A percentile compares a stretch with the other conserved stretches of the same genome.
These are phyloP conservation scores for Bombus consobrinus DNA, from an alignment of 1,140 invertebrate species.

Conservation along the genomic window DNA sequence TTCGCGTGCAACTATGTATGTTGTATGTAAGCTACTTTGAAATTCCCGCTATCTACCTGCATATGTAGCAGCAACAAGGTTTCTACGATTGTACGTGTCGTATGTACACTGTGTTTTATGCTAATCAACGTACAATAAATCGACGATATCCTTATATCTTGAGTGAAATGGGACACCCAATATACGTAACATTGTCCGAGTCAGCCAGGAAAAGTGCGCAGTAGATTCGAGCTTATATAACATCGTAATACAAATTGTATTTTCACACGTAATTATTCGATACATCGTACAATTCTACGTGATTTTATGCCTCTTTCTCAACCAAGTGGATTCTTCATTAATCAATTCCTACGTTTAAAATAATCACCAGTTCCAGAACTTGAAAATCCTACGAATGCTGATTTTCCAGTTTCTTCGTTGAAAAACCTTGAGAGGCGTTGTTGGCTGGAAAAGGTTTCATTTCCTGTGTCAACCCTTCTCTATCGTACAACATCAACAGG, in stretches of 20 bases:
- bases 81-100: too few species aligned
- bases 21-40: not conserved
- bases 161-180: not conserved
- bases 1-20: not conserved
- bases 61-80: not conserved
- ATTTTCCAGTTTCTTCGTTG: not conserved
- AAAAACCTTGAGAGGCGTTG: not conserved
- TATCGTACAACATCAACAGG: not conserved
- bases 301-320: not conserved
- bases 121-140: not conserved
- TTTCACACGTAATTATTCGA: not conserved
- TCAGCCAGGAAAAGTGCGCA: not conserved
- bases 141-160: not conserved
- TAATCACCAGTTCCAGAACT: not conserved
- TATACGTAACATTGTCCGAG: not conserved
- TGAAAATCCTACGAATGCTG: not conserved
- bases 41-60: slow-evolving; percentile 3
- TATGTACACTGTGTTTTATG: not conserved
- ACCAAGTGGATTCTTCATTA: not conserved
- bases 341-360: not conserved
- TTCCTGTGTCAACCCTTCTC: not conserved
- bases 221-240: not conserved
- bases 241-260: not conserved
- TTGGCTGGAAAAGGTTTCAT: not conserved
- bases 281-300: too few species aligned